These are phyloP conservation scores for Drosophila sp. DNA, from an alignment of 1,140 invertebrate species.

Conservation along the genomic window DNA sequence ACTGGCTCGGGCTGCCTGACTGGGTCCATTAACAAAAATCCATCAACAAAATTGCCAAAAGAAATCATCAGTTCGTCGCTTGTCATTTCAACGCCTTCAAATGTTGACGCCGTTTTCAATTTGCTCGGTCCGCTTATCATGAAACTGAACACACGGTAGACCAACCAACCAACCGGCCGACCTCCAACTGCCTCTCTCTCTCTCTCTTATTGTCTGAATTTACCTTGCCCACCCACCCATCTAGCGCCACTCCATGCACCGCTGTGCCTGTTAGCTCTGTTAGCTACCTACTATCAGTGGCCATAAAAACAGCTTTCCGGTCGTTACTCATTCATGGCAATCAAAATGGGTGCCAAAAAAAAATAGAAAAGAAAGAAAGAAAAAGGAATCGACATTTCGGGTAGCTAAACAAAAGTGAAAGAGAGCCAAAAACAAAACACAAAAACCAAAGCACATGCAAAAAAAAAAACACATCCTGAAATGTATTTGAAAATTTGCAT, in stretches of 20 bases:
- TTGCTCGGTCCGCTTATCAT: constrained; percentile 71
- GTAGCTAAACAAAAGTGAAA: constrained; percentile 21
- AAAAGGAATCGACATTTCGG: constrained; percentile 56
- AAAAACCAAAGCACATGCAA: constrained; percentile 26
- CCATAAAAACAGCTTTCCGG: constrained; percentile 80
- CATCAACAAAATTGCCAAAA: constrained; percentile 75
- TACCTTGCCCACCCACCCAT: background rate
- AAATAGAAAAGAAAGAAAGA: constrained; percentile 69
- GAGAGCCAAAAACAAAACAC: constrained; percentile 33
- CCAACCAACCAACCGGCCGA: background rate
- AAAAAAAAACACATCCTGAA: constrained; percentile 39
- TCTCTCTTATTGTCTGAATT: background rate
- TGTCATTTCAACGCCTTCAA: constrained; percentile 76
- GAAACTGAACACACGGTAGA: constrained; percentile 6
- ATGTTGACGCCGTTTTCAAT: constrained; percentile 75
- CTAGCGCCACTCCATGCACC: constrained; percentile 9
- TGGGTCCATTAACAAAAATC: constrained; percentile 73
- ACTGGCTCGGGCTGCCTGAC: constrained; percentile 7
- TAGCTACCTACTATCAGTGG: constrained; percentile 68
- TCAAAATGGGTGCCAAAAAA: constrained; percentile 79
- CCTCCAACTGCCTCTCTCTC: background rate
- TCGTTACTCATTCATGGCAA: constrained; percentile 81
- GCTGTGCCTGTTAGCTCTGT: constrained; percentile 20
- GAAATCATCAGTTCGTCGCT: constrained; percentile 62
- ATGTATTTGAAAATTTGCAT: constrained; percentile 77